Percentiles rank a stretch among this genome's conserved stretches.
Conservation (phyloP, 35 echinoderm and acorn worm species). For the Lytechinus pictus region DNA sequence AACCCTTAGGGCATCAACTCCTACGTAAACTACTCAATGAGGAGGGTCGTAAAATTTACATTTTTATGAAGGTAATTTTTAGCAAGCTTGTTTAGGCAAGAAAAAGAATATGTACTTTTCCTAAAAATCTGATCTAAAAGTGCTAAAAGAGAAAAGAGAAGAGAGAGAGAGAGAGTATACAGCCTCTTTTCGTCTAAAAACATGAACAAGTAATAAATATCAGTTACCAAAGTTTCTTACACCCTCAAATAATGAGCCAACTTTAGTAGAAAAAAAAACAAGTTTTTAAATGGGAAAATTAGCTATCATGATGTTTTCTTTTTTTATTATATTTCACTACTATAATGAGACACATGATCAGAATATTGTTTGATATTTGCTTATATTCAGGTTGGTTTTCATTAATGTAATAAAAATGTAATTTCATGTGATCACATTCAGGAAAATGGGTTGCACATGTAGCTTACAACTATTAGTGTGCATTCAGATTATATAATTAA, state of each 20-base stretch:
- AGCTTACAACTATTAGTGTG: neutral
- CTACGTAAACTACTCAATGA: too few relatives aligned
- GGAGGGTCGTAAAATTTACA: too few relatives aligned
- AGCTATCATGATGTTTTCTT: too few relatives aligned
- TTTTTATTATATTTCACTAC: too few relatives aligned
- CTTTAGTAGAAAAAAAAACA: neutral
- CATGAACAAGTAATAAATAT: neutral
- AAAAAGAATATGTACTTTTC: neutral
- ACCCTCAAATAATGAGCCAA: neutral
- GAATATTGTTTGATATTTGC: neutral
- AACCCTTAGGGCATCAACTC: too few relatives aligned
- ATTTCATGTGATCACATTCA: neutral
- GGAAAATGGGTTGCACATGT: neutral
- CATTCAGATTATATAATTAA: neutral
- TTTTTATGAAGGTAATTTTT: neutral
- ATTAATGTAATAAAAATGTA: neutral
- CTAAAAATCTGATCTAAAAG: neutral
- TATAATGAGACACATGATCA: too few relatives aligned
- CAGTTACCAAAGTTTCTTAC: neutral
- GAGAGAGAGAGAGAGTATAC: neutral
- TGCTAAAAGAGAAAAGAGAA: neutral
- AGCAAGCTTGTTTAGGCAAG: neutral
- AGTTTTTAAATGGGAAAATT: too few relatives aligned
- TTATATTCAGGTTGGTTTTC: neutral
- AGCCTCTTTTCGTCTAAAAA: neutral